Base-by-base conservation (phyloP, 1,140 invertebrate genomes). In the Trachymyrmex cornetzi region DNA sequence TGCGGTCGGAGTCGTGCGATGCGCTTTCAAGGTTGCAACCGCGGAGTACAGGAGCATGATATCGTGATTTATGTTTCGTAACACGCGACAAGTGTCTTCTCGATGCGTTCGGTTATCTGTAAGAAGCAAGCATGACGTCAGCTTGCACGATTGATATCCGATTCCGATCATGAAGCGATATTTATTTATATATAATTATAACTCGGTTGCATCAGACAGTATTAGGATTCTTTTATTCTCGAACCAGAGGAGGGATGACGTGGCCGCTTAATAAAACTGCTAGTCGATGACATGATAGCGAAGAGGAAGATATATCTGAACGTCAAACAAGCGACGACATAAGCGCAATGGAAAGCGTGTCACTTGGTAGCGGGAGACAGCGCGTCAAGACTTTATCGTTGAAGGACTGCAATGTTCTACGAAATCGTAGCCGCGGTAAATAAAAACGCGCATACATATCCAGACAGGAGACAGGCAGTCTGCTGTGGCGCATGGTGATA, bases 401-500 rank as follows among this genome's bases (percentile, higher is more conserved):
- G 50, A 74, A 34, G 38, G 12, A 59, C n/a, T 75, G 38, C 38
- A 44, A 44, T 11, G 55, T 75, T 84, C 85, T 89, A 44, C 48
- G 61, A 57, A 89, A 86, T 79, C 74, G 59, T 79, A 38, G 74
- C 9, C 30, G 61, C 4, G 44, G 4, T 14, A 66, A 84, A 90
- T 90, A 89, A 89, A 85, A 59, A 61, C 48, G 34, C 72, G 79
- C 19, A 24, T 50, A 38, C 4, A 67, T 61, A 55, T 77, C 27
- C 22, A 24, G 50, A n/a, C 82, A 14, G 57, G 84, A 87, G 88
- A 89, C 88, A 89, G 27, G 74, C 86, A 61, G 88, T 89, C 88
- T 88, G 86, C 59, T 48, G 3, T 9, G 77, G 30, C 72, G 48
- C 22, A 4, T 48, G 87, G 7, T 48, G 87, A 89, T 89, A 89